phyloP scores from a whole-genome alignment of 2,888 invertebrate genomes.

The Papilio gigon region DNA sequence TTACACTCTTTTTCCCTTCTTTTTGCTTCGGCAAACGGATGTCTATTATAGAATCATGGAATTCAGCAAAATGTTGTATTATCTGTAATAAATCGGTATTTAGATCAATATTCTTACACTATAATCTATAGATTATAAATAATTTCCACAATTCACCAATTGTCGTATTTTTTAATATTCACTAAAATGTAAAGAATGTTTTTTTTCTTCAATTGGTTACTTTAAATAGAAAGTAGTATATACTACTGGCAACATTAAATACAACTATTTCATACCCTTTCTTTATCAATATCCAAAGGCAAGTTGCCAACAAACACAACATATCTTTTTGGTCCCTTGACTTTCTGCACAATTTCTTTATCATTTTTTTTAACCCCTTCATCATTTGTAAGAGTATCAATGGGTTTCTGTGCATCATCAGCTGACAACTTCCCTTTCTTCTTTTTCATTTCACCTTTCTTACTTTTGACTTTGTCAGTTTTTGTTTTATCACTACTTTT shows the following conservation, averaged over 20 bases:
- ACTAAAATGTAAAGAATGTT: too few relatives aligned
- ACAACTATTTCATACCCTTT: slow-evolving; percentile 59
- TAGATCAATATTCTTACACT: background rate
- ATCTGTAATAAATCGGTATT: slow-evolving; percentile 57
- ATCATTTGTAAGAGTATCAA: slow-evolving; percentile 25
- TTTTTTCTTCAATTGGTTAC: too few relatives aligned
- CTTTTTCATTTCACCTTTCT: slow-evolving; percentile 38
- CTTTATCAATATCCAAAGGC: slow-evolving; percentile 63
- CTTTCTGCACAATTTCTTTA: slow-evolving; percentile 47
- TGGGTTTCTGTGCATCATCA: slow-evolving; percentile 39
- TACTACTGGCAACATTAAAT: too few relatives aligned
- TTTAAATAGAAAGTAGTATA: too few relatives aligned
- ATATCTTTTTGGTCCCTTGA: slow-evolving; percentile 72
- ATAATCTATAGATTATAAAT: background rate
- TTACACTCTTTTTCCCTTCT: slow-evolving; percentile 64
- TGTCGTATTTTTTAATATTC: too few relatives aligned
- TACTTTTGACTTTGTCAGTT: slow-evolving; percentile 40
- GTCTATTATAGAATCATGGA: slow-evolving; percentile 64
- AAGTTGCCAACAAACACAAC: slow-evolving; percentile 77
- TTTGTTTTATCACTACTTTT: slow-evolving; percentile 33
- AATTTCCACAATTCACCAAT: too few relatives aligned
- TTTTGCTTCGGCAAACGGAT: slow-evolving; percentile 64
- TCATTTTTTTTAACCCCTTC: slow-evolving; percentile 42
- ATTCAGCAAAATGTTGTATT: slow-evolving; percentile 65
- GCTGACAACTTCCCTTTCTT: slow-evolving; percentile 43